phyloP scores from a whole-genome alignment of 1,140 invertebrate genomes.

The Eriocheir sinensis region DNA sequence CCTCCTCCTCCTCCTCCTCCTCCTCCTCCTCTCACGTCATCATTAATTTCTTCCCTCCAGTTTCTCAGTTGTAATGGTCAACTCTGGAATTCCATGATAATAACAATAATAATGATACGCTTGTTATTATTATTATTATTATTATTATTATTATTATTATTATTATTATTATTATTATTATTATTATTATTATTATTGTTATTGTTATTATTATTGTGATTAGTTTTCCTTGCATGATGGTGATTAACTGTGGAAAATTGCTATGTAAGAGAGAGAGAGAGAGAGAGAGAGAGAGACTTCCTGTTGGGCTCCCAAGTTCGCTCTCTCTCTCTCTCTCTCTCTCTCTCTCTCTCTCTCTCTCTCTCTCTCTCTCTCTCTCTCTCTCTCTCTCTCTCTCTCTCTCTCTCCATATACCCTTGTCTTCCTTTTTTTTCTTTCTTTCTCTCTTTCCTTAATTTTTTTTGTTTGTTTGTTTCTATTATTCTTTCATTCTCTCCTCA shows the following conservation, averaged over 20 bases:
- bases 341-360: conserved; percentile 22
- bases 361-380: conserved; percentile 49
- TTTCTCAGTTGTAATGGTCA: too few relatives aligned
- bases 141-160: neutral
- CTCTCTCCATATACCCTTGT: neutral
- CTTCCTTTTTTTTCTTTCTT: neutral
- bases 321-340: conserved; percentile 12
- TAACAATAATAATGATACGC: too few relatives aligned
- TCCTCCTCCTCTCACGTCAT: neutral
- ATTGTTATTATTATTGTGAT: neutral
- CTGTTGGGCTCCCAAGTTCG: too few relatives aligned
- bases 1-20: too few relatives aligned
- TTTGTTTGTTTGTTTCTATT: neutral
- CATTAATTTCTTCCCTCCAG: too few relatives aligned
- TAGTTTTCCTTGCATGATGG: neutral
- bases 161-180: neutral
- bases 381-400: conserved; percentile 28
- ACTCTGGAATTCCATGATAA: too few relatives aligned
- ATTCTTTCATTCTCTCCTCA: neutral
- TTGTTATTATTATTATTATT: neutral
- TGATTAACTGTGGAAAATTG: neutral
- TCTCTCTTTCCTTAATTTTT: neutral
- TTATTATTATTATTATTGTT: neutral
- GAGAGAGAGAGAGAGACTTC: conserved; percentile 50
- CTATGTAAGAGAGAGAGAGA: conserved; percentile 50